Evolutionary conservation across 1,140 invertebrate species (phyloP).

Genomic region (Sycobia sp.): DNA sequence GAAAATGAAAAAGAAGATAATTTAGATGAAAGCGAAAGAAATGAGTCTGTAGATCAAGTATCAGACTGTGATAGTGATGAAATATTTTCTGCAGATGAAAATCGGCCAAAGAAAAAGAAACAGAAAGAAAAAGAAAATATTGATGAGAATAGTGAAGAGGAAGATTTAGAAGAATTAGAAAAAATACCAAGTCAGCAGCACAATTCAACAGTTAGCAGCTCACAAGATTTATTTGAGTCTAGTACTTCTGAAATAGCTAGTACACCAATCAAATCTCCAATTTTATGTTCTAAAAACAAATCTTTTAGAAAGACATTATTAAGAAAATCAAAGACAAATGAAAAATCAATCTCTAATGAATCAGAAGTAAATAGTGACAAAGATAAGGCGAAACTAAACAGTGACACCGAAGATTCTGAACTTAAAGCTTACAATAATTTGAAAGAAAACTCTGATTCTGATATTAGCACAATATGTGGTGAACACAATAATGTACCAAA

Average conservation of each 20-base stretch:
- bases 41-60: constrained; percentile 4
- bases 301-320: background rate
- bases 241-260: constrained; percentile 4
- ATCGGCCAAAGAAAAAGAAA: background rate
- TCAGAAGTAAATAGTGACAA: background rate
- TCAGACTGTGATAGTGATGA: constrained; percentile 47
- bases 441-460: constrained; percentile 5
- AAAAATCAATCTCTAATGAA: background rate
- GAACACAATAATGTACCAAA: background rate
- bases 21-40: background rate
- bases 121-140: background rate
- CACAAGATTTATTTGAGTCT: constrained; percentile 4
- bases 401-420: background rate
- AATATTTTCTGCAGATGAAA: constrained; percentile 45
- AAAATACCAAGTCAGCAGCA: background rate
- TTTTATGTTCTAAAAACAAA: background rate
- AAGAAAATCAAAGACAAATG: background rate
- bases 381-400: background rate
- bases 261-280: constrained; percentile 4
- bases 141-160: background rate
- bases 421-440: background rate
- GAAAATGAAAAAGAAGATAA: background rate
- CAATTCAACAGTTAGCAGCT: background rate
- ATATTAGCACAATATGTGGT: background rate
- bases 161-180: background rate